Conservation (phyloP, 92 coral and sea anemone species). For the Phenganax stokvisi region DNA sequence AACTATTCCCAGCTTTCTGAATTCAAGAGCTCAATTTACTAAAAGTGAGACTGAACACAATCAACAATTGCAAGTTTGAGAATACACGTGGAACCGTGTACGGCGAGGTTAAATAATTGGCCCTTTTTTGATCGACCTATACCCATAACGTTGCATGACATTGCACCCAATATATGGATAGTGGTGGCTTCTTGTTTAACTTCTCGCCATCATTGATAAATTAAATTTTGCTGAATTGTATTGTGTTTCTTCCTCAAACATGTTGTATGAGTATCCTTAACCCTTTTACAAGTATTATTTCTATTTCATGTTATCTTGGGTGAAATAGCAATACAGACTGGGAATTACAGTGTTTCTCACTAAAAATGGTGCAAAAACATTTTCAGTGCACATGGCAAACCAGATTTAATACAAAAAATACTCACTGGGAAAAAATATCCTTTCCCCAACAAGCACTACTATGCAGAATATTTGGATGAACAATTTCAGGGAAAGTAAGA, state of each 20-base stretch:
- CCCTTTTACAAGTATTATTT: no score
- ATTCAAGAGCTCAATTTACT: slow-evolving; percentile 42
- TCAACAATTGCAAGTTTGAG: slow-evolving; percentile 50
- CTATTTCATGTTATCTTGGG: no score
- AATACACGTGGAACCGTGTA: slow-evolving; percentile 55
- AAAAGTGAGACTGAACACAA: slow-evolving; percentile 42
- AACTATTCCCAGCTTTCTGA: slow-evolving; percentile 42
- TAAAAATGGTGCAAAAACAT: no score
- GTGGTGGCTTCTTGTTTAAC: slow-evolving; percentile 47
- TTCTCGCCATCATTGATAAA: slow-evolving; percentile 47
- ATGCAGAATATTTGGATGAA: slow-evolving; percentile 53
- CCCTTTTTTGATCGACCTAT: slow-evolving; percentile 54
- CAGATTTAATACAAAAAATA: no score
- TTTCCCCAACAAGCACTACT: slow-evolving; percentile 53
- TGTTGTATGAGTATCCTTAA: no score
- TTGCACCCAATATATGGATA: slow-evolving; percentile 53
- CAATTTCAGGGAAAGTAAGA: slow-evolving; percentile 60
- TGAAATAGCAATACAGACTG: no score
- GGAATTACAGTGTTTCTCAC: no score
- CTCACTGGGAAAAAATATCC: not conserved
- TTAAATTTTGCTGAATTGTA: not conserved
- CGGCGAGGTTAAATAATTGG: slow-evolving; percentile 57
- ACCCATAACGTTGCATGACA: slow-evolving; percentile 42
- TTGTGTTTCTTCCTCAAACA: not conserved
- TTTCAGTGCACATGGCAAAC: no score